Conservation (phyloP, 2,888 invertebrate genomes). For the Halictus ligatus region DNA sequence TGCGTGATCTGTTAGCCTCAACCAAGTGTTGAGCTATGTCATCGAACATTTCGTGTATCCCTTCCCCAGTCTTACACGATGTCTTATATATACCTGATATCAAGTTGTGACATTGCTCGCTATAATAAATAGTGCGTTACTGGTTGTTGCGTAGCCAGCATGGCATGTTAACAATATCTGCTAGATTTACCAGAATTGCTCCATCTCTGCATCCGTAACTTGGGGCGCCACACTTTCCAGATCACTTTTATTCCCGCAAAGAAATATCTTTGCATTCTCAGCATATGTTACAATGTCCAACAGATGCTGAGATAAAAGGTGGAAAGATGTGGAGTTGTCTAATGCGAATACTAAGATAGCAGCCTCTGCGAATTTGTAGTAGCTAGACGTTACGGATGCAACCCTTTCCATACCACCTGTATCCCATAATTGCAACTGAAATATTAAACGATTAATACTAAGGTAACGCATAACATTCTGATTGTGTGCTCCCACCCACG, state of each 20-base stretch:
- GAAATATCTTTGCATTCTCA: conserved; percentile 97
- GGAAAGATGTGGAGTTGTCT: conserved; percentile 96
- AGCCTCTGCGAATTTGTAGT: conserved; percentile 98
- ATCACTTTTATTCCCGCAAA: conserved; percentile 97
- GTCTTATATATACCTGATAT: conserved; percentile 95
- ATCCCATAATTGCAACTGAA: conserved; percentile 96
- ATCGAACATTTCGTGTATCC: conserved; percentile 95
- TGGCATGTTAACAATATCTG: background rate
- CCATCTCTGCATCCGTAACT: conserved; percentile 94
- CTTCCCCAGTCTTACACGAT: conserved; percentile 94
- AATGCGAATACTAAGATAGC: conserved; percentile 96
- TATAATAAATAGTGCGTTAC: conserved; percentile 81
- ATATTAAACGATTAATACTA: conserved; percentile 52
- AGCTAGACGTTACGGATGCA: conserved; percentile 97
- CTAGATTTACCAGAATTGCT: conserved; percentile 91
- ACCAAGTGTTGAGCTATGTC: conserved; percentile 94
- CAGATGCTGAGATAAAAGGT: conserved; percentile 95
- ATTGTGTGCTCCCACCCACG: background rate
- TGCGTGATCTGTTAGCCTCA: conserved; percentile 92
- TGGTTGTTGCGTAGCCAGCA: background rate
- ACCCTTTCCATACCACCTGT: conserved; percentile 99
- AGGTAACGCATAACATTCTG: conserved; percentile 50
- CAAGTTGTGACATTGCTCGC: conserved; percentile 96
- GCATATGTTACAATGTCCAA: conserved; percentile 97
- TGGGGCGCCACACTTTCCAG: conserved; percentile 90